phyloP scores from a whole-genome alignment of 2,888 invertebrate genomes.

The Caenorhabditis auriculariae region DNA sequence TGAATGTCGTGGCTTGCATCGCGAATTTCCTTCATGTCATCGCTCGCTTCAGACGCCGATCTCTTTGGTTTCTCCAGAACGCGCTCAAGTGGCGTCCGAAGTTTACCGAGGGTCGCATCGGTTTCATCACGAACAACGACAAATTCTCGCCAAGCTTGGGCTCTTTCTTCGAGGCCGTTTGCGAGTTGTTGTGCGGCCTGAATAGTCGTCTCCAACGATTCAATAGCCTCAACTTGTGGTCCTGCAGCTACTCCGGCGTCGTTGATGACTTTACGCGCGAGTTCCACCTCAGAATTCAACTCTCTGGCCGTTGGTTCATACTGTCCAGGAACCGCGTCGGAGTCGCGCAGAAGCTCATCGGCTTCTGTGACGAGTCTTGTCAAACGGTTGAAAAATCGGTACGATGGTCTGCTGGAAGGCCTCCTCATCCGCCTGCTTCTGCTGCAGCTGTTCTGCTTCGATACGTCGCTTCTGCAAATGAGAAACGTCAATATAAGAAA shows the following conservation, averaged over 20 bases:
- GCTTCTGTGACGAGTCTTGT: constrained; percentile 35
- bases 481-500: too few species aligned
- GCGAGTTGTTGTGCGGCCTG: constrained; percentile 23
- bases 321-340: constrained; percentile 36
- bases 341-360: constrained; percentile 26
- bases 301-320: constrained; percentile 34
- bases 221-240: constrained; percentile 19
- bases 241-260: constrained; percentile 8
- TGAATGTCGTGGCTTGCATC: constrained; percentile 14
- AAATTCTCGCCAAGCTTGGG: constrained; percentile 39
- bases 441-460: constrained; percentile 14
- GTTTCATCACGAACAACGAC: constrained; percentile 37
- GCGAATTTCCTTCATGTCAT: constrained; percentile 21
- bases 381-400: constrained; percentile 19
- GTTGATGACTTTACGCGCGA: constrained; percentile 16
- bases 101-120: constrained; percentile 33
- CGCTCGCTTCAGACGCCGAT: constrained; percentile 19
- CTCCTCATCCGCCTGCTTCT: constrained; percentile 14
- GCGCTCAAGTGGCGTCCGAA: constrained; percentile 31
- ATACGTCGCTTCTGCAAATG: constrained; percentile 21
- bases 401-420: constrained; percentile 14
- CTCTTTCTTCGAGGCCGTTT: constrained; percentile 32
- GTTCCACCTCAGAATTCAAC: constrained; percentile 22
- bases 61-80: constrained; percentile 23
- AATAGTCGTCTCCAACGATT: constrained; percentile 20